Conservation (phyloP, 2,888 invertebrate species). For the Serrognathus titanus region DNA sequence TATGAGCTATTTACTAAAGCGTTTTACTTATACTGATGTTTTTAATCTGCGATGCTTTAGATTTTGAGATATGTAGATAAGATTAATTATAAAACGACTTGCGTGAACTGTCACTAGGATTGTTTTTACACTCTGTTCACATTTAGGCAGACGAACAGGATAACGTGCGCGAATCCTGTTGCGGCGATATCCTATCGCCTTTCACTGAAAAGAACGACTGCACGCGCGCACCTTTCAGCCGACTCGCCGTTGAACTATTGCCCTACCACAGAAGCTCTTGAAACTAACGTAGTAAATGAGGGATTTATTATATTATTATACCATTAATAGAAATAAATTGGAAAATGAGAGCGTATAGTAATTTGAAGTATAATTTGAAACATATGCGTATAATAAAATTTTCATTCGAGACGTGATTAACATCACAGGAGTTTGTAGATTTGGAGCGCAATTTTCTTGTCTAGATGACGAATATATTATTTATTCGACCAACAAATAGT, state of each 20-base stretch:
- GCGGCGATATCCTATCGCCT: neutral
- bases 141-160: neutral
- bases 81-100: neutral
- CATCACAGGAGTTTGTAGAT: too few species aligned
- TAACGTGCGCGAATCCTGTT: neutral
- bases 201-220: neutral
- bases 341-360: constrained; percentile 13
- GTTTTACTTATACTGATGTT: neutral
- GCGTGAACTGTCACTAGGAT: neutral
- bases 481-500: too few species aligned
- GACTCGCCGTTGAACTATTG: neutral
- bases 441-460: too few species aligned
- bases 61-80: neutral
- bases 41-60: neutral
- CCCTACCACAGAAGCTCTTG: neutral
- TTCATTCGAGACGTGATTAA: too few species aligned
- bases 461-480: too few species aligned
- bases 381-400: neutral
- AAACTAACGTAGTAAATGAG: constrained; percentile 6
- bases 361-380: constrained; percentile 14
- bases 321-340: constrained; percentile 17
- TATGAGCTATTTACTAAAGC: too few species aligned
- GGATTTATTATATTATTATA: constrained; percentile 18
- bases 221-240: neutral
- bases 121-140: neutral